phyloP scores from a whole-genome alignment of 2,113 vertebrate species.

The Eudyptes chrysolophus region DNA sequence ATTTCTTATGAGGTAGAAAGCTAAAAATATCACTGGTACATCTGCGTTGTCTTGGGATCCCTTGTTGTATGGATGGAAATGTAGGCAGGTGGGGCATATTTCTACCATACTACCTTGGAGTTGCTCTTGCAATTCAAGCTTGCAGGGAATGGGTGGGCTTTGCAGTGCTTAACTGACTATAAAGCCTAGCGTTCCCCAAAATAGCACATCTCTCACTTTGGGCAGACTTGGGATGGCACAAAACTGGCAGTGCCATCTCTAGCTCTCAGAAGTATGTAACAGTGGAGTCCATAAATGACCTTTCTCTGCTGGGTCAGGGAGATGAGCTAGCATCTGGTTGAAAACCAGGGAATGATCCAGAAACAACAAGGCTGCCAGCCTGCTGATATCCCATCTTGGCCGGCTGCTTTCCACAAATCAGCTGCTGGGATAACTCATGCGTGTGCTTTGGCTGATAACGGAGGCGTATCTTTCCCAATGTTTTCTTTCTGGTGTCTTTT shows the following conservation, averaged over 20 bases:
- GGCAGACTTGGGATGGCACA: not conserved
- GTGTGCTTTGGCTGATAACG: not conserved
- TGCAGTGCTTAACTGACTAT: not conserved
- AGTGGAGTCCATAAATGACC: not conserved
- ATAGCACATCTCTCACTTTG: not conserved
- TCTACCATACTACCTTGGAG: not conserved
- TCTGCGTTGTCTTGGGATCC: not conserved
- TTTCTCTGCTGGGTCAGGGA: not conserved
- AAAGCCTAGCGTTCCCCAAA: not conserved
- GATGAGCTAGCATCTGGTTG: not conserved
- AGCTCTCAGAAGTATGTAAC: not conserved
- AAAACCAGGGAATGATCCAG: not conserved
- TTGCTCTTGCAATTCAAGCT: not conserved
- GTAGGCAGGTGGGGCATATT: not conserved
- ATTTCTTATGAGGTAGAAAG: not conserved
- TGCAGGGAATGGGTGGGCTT: not conserved
- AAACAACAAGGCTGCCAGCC: not conserved
- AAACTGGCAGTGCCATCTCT: not conserved
- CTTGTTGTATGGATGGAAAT: not conserved
- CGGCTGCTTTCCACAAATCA: not conserved
- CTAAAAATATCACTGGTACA: not conserved
- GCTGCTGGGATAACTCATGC: rapidly evolving
- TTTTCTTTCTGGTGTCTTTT: not conserved
- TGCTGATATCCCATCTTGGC: not conserved
- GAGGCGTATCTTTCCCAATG: not conserved